Conservation (phyloP, 1,140 invertebrate species). For the Zophobas atratus region DNA sequence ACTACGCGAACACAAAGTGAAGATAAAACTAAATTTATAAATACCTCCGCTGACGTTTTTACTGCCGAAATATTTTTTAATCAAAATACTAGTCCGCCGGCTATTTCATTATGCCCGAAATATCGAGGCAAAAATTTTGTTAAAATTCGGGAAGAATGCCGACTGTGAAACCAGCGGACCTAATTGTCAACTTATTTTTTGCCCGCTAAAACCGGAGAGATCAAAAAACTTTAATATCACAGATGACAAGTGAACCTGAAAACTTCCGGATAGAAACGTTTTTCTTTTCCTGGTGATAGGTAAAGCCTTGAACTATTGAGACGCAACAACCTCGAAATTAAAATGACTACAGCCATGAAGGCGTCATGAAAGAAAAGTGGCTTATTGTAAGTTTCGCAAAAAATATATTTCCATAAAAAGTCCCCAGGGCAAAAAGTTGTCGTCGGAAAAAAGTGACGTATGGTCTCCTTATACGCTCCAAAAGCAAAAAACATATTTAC, state of each 20-base stretch:
- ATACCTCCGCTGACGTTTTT: too few species aligned
- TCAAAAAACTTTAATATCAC: background rate
- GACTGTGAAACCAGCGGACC: too few species aligned
- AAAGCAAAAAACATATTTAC: too few species aligned
- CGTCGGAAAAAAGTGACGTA: too few species aligned
- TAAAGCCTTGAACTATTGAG: slow-evolving; percentile 17
- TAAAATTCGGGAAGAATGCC: background rate
- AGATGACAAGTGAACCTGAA: background rate
- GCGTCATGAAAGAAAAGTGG: background rate
- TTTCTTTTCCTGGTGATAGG: slow-evolving; percentile 1
- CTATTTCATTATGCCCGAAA: too few species aligned
- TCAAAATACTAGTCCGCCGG: too few species aligned
- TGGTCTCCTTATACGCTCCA: too few species aligned
- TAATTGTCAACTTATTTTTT: too few species aligned
- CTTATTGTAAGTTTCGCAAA: background rate
- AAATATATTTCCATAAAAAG: background rate
- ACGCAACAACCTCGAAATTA: slow-evolving; percentile 3
- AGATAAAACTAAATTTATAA: background rate
- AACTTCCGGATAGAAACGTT: slow-evolving; percentile 9
- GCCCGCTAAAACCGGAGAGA: background rate
- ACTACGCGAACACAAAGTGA: background rate
- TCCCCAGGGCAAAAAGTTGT: too few species aligned
- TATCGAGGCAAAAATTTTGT: background rate
- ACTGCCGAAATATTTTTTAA: too few species aligned
- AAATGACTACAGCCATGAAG: background rate